Conservation (phyloP, 2,888 invertebrate genomes). For the Drosophila mettleri region DNA sequence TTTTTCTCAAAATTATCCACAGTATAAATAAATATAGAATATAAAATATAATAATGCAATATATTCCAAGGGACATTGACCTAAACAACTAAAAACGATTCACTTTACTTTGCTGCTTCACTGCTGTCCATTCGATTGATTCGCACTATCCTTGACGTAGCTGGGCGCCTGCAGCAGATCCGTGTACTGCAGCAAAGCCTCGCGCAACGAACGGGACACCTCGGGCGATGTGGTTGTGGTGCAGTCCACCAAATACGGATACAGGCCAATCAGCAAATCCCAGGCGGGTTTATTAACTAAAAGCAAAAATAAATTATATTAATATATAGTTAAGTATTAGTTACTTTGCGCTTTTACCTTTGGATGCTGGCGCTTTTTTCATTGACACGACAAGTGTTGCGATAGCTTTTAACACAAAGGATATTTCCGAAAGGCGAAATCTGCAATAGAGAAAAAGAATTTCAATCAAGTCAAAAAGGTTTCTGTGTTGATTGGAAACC, state of each 20-base stretch:
- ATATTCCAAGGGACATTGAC: conserved; percentile 58
- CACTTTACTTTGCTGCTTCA: conserved; percentile 49
- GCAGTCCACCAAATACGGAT: conserved; percentile 95
- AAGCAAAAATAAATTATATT: not conserved
- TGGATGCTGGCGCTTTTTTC: conserved; percentile 95
- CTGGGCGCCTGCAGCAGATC: conserved; percentile 90
- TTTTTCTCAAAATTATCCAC: conserved; percentile 58
- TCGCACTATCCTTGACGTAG: conserved; percentile 50
- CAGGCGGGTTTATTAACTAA: conserved; percentile 95
- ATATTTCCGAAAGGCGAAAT: conserved; percentile 97
- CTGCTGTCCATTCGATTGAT: conserved; percentile 82
- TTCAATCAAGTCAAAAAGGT: not conserved
- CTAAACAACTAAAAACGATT: conserved; percentile 64
- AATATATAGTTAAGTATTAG: not conserved
- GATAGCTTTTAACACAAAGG: conserved; percentile 97
- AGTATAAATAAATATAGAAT: conserved; percentile 48
- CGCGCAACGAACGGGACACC: conserved; percentile 91
- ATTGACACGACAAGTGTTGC: conserved; percentile 96
- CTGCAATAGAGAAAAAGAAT: conserved; percentile 85
- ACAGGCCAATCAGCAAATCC: conserved; percentile 96
- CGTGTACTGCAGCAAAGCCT: conserved; percentile 94
- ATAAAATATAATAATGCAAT: conserved; percentile 38
- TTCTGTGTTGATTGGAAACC: conserved; percentile 22
- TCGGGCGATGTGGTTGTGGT: conserved; percentile 92
- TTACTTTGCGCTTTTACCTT: conserved; percentile 86